Evolutionary conservation across 2,113 vertebrate species (phyloP).

Genomic region (Leucopsar rothschildi): DNA sequence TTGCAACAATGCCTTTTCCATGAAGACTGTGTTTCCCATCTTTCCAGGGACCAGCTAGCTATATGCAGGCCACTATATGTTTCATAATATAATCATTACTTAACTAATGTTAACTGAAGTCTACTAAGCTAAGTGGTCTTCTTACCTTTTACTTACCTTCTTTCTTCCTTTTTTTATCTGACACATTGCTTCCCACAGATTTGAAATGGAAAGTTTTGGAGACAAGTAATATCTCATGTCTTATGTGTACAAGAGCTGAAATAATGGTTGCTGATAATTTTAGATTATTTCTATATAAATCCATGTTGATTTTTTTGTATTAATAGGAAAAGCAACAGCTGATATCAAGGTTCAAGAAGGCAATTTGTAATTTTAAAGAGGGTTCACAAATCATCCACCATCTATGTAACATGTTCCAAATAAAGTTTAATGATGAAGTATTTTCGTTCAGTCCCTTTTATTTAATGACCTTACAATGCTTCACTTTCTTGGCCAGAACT

Average conservation of each 20-base stretch:
- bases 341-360: not conserved
- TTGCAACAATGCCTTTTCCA: not conserved
- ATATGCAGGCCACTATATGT: not conserved
- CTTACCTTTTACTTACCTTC: not conserved
- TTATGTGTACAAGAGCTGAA: not conserved
- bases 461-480: not conserved
- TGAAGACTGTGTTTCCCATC: not conserved
- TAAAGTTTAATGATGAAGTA: not conserved
- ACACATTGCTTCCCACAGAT: not conserved
- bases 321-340: not conserved
- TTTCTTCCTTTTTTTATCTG: not conserved
- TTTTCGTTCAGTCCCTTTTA: not conserved
- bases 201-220: not conserved
- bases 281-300: not conserved
- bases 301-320: not conserved
- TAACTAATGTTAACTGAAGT: not conserved
- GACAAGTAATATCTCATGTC: not conserved
- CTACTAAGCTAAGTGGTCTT: not conserved
- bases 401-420: not conserved
- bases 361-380: not conserved
- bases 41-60: not conserved
- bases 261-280: not conserved
- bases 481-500: not conserved
- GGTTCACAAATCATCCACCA: not conserved
- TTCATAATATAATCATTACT: not conserved